Evolutionary conservation across 2,113 vertebrate genomes (phyloP).

Genomic region (Eonycteris spelaea): DNA sequence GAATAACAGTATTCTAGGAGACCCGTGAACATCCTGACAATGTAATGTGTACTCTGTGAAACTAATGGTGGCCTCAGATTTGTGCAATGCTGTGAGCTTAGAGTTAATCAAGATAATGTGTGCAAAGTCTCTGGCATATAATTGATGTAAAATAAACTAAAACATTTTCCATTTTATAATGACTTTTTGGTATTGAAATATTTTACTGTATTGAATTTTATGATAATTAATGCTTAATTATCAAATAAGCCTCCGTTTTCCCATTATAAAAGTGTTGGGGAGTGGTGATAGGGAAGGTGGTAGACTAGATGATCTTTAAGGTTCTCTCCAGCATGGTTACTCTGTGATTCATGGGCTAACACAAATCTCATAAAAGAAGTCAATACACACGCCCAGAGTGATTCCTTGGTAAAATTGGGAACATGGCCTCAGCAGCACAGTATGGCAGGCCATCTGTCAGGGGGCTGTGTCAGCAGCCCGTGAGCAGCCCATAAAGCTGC

Average conservation of each 20-base stretch:
- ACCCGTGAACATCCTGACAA: background rate
- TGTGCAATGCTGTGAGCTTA: background rate
- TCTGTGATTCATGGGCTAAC: slow-evolving; percentile 53
- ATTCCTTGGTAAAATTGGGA: slow-evolving; percentile 12
- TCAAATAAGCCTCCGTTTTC: slow-evolving; percentile 55
- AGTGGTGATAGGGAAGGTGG: background rate
- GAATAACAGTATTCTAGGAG: background rate
- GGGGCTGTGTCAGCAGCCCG: slow-evolving; percentile 64
- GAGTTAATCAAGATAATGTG: background rate
- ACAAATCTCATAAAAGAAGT: slow-evolving; percentile 34
- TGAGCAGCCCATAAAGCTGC: slow-evolving; percentile 77
- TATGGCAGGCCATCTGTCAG: slow-evolving; percentile 64
- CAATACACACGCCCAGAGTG: background rate
- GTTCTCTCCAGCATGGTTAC: background rate
- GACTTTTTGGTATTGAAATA: slow-evolving; percentile 11
- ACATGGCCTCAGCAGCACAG: slow-evolving; percentile 62
- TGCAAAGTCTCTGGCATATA: background rate
- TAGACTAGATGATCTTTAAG: background rate
- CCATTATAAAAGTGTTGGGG: slow-evolving; percentile 24
- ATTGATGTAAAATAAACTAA: background rate
- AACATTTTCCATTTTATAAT: background rate
- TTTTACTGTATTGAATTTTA: slow-evolving; percentile 32
- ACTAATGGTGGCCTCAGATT: background rate
- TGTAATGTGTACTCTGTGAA: background rate
- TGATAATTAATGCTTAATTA: slow-evolving; percentile 56